Base-by-base conservation (phyloP, 2,113 vertebrate genomes). In the Oncorhynchus nerka region DNA sequence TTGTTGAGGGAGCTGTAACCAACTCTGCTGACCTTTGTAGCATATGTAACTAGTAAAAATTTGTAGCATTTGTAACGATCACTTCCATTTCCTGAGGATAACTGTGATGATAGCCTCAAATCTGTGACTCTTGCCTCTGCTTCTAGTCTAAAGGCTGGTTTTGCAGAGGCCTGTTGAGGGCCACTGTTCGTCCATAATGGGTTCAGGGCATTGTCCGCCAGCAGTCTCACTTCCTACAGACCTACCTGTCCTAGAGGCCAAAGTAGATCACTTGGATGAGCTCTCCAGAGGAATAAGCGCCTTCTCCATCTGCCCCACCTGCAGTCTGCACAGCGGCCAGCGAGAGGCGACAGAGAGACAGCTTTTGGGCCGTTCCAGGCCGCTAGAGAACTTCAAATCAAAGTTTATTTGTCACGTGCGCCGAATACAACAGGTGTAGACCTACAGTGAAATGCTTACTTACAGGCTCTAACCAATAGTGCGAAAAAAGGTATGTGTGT, bases 251-350 rank as follows among this genome's bases (percentile, higher is more conserved):
- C 64, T 86, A 68, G 81, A 85, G 77, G 75, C 74, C 61, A 85
- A 84, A 72, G 62, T 89, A 68, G 83, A 89, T 71, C 62, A 77
- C 24, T 28, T 88, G 68, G 86, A 86, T 9, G 67, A 77, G 73
- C 61, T 86, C 6, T 71, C 71, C 26, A 32, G 55, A 13, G 68
- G 80, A 34, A 68, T n/a, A 6, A 57, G 57, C 22, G 67, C 22
- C 26, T 86, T 80, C 45, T 66, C 71, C 5, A 57, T 76, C 75
- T 86, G 84, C 39, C 51, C 68, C 0, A 71, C 76, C 26, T 89
- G 88, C 61, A 71, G 62, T 45, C 71, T 70, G 61, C 86, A 84
- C 59, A 64, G 45, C 11, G 28, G 28, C 7, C 80, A 81, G 34
- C 75, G 83, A 62, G 81, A 87, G 62, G 70, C 76, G 3, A 70